phyloP scores from a whole-genome alignment of 2,797 vertebrate genomes.

The Falco novaeseelandiae region DNA sequence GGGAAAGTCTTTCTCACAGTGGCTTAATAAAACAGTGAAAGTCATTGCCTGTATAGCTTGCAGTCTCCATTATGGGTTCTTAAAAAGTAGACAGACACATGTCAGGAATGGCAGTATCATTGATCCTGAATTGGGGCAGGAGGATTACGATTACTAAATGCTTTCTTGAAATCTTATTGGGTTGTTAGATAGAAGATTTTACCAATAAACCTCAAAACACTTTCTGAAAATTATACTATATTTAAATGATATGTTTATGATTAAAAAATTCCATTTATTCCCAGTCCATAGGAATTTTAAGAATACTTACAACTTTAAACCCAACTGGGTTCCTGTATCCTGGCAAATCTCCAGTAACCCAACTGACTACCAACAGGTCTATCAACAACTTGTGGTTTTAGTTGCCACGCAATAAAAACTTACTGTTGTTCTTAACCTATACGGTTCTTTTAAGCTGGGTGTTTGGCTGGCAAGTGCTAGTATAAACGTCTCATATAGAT shows the following conservation, averaged over 20 bases:
- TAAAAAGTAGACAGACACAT: background rate
- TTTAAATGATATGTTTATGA: background rate
- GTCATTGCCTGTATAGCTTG: background rate
- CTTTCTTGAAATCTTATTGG: background rate
- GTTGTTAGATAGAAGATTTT: background rate
- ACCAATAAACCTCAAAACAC: background rate
- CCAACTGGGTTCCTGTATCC: background rate
- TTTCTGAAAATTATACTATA: background rate
- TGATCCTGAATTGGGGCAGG: background rate
- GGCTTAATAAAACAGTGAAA: background rate
- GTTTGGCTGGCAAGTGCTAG: background rate
- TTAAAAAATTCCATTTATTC: background rate
- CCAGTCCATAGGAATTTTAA: background rate
- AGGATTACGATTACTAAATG: background rate
- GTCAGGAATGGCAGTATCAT: background rate
- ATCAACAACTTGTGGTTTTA: background rate
- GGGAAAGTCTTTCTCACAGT: background rate
- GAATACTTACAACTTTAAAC: background rate
- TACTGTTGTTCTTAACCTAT: background rate
- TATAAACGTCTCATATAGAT: background rate
- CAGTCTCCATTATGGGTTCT: background rate
- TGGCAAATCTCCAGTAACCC: background rate
- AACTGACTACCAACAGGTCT: background rate
- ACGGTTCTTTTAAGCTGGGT: background rate
- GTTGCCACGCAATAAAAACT: background rate